Percentiles rank a stretch among this genome's conserved stretches.
Evolutionary conservation across 92 coral and sea anemone species (phyloP).

Genomic region (Actinostola sp.): DNA sequence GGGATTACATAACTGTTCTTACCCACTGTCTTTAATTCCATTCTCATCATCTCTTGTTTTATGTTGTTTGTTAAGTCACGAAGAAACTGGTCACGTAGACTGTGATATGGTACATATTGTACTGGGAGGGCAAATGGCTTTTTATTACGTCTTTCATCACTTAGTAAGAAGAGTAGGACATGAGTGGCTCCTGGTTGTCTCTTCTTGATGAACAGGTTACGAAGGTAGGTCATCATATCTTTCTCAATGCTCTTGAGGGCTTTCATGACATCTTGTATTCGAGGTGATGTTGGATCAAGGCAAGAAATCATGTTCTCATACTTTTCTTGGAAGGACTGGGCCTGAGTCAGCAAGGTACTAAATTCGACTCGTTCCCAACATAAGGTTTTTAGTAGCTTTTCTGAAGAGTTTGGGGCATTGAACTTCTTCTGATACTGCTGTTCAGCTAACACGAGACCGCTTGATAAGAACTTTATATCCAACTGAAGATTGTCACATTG

Average conservation of each 20-base stretch:
- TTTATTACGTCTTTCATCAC: conserved; percentile 49
- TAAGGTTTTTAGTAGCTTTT: conserved; percentile 41
- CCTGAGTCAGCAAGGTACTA: conserved; percentile 55
- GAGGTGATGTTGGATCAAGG: conserved; percentile 28
- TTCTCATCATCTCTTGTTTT: conserved; percentile 39
- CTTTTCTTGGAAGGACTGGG: conserved; percentile 38
- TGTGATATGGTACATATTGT: conserved; percentile 61
- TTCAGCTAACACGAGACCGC: conserved; percentile 26
- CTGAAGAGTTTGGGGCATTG: conserved; percentile 48
- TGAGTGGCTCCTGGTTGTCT: conserved; percentile 67
- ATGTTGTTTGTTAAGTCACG: conserved; percentile 48
- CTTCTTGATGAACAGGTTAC: conserved; percentile 49
- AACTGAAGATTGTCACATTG: background rate
- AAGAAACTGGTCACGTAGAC: conserved; percentile 55
- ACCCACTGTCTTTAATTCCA: conserved; percentile 59
- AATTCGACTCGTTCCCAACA: conserved; percentile 81
- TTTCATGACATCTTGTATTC: conserved; percentile 19
- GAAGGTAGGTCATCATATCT: conserved; percentile 8
- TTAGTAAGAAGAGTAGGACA: conserved; percentile 45
- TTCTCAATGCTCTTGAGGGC: background rate
- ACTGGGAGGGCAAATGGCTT: conserved; percentile 67
- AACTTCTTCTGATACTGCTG: conserved; percentile 20
- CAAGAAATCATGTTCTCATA: conserved; percentile 2
- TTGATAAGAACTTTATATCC: conserved; percentile 31
- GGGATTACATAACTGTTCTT: conserved; percentile 6